Conservation (phyloP, 2,888 invertebrate genomes). For the Biston stratarius region DNA sequence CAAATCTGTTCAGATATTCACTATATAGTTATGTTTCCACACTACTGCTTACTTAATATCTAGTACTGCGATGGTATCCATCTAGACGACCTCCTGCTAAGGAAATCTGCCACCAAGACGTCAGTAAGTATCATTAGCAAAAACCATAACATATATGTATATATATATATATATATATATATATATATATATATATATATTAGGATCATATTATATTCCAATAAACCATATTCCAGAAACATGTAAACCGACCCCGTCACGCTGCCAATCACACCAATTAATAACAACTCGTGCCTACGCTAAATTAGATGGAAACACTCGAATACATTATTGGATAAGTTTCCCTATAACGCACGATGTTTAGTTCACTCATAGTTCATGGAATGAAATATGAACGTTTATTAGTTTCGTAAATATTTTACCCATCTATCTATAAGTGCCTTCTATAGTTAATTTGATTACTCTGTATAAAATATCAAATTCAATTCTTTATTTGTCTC, state of each 20-base stretch:
- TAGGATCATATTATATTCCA: background rate
- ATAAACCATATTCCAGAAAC: conserved; percentile 2
- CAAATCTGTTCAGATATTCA: no score
- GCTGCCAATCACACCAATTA: conserved; percentile 39
- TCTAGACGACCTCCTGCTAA: no score
- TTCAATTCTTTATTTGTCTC: no score
- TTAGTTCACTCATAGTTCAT: conserved; percentile 20
- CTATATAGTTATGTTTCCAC: no score
- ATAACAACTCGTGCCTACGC: conserved; percentile 28
- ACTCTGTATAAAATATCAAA: no score
- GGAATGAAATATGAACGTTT: conserved; percentile 32
- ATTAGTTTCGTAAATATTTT: conserved; percentile 13
- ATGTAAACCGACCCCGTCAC: conserved; percentile 31
- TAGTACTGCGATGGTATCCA: no score
- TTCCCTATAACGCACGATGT: conserved; percentile 36
- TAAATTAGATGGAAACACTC: conserved; percentile 37
- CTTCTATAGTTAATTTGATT: background rate
- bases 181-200: no score
- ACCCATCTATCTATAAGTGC: background rate
- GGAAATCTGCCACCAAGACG: no score
- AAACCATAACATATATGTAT: no score
- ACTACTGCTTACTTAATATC: no score
- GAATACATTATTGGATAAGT: conserved; percentile 42
- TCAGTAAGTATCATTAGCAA: no score
- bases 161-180: no score